Evolutionary conservation across 1,140 invertebrate species (phyloP).

Genomic region (Apocrypta bakeri): DNA sequence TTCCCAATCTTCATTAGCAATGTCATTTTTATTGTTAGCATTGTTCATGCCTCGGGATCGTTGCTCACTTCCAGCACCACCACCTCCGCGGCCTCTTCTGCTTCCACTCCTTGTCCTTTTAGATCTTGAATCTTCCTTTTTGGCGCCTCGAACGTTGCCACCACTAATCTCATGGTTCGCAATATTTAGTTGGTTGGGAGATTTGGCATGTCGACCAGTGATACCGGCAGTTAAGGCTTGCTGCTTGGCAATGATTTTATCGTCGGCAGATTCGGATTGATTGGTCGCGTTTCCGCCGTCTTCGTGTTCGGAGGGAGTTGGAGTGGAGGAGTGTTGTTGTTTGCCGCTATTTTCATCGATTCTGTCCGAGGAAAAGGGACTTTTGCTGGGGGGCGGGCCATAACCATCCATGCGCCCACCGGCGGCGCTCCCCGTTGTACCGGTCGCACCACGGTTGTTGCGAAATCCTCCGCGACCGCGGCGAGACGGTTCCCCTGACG

Average conservation of each 20-base stretch:
- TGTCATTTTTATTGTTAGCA: slow-evolving; percentile 61
- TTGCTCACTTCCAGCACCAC: slow-evolving; percentile 11
- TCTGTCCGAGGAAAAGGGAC: slow-evolving; percentile 78
- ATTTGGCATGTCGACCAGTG: slow-evolving; percentile 74
- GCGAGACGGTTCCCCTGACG: slow-evolving; percentile 87
- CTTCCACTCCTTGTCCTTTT: slow-evolving; percentile 69
- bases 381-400: slow-evolving; percentile 84
- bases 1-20: slow-evolving; percentile 81
- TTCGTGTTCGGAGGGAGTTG: slow-evolving; percentile 64
- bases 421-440: slow-evolving; percentile 52
- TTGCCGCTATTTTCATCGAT: slow-evolving; percentile 61
- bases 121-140: slow-evolving; percentile 65
- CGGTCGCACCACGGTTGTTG: slow-evolving; percentile 73
- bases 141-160: slow-evolving; percentile 44
- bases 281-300: slow-evolving; percentile 70
- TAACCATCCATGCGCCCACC: slow-evolving; percentile 81
- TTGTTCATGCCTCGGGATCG: slow-evolving; percentile 35
- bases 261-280: slow-evolving; percentile 74
- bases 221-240: slow-evolving; percentile 80
- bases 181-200: slow-evolving; percentile 58
- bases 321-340: slow-evolving; percentile 58
- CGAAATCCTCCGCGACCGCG: slow-evolving; percentile 81
- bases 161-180: slow-evolving; percentile 52
- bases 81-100: slow-evolving; percentile 55
- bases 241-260: slow-evolving; percentile 82